Percentiles rank a stretch among this genome's conserved stretches.
These are phyloP conservation scores for Picus viridis DNA, from an alignment of 2,797 vertebrate species.

Conservation along the genomic window DNA sequence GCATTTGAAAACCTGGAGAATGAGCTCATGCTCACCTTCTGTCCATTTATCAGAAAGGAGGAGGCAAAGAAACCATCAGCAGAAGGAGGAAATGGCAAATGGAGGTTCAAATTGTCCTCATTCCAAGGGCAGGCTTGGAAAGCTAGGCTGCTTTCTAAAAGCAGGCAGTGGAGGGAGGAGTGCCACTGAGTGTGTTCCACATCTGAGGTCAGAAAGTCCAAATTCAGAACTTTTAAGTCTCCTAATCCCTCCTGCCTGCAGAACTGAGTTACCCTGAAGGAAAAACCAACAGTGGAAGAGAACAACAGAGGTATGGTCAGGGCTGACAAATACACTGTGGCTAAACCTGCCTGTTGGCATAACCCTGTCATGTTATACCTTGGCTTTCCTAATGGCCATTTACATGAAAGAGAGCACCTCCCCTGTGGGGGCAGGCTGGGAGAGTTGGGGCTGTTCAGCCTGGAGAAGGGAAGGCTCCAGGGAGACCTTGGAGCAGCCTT, in stretches of 20 bases:
- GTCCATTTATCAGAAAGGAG: neutral
- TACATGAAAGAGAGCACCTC: too few relatives aligned
- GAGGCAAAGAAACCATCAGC: neutral
- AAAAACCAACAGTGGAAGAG: neutral
- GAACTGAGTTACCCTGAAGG: neutral
- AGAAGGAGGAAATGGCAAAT: neutral
- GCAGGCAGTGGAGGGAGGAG: neutral
- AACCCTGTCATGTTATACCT: neutral
- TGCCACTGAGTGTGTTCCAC: neutral
- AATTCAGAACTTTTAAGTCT: neutral
- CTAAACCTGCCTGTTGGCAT: neutral
- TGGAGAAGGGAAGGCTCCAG: too few relatives aligned
- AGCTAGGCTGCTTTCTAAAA: neutral
- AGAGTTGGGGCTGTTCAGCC: too few relatives aligned
- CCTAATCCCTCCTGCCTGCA: neutral
- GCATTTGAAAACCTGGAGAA: neutral
- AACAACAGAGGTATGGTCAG: neutral
- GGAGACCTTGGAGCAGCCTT: too few relatives aligned
- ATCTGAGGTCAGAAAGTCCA: neutral
- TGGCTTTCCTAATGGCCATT: neutral
- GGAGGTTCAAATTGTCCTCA: neutral
- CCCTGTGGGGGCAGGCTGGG: too few relatives aligned
- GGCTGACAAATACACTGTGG: neutral
- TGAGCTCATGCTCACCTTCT: neutral
- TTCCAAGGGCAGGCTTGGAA: neutral